Base-by-base conservation (phyloP, 2,797 vertebrate species). In the Urosaurus nigricauda region DNA sequence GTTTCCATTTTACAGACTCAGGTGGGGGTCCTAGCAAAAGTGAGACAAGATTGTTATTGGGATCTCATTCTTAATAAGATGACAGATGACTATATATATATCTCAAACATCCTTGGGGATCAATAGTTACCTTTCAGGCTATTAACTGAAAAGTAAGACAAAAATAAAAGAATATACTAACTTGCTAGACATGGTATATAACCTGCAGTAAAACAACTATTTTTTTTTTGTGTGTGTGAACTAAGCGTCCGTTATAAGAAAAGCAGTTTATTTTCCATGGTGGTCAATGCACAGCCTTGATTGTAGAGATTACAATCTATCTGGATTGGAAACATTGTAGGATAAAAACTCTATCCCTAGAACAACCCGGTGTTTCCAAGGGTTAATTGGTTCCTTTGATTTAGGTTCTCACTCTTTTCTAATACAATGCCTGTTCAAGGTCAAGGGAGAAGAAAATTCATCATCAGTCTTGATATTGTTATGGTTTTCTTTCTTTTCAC, bases 361-460 rank as follows among this genome's bases (percentile, higher is more conserved):
- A n/a, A 71, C 84, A 26, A 26, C 26, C 21, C 51, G 0, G 0
- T 86, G 84, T 90, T 85, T 88, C 81, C 47, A 83, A 89, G 85
- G 68, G 91, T 93, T 93, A 91, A 93, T 73, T 24, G 26, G 47
- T 91, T 92, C 87, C 85, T 37, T 89, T 86, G 47, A 90, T 94
- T 91, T 90, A 91, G 82, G 40, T 89, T 89, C 71, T 56, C 40
- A 8, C 26, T 91, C 90, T 84, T 87, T 90, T 68, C 74, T 91
- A 87, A 68, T 84, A 88, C 43, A 78, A 2, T 84, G 70, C 86
- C 87, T 89, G 89, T 75, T 93, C 91, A 94, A 94, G 92, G 94
- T 96, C 92, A 94, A 87, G 60, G 91, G 24, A 89, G 84, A 89
- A 56, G 65, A 89, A 82, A 93, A 85, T 92, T 4, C 73, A 75